Percentiles rank a stretch among this genome's conserved stretches.
These are phyloP conservation scores for Sterrhoptilus dennistouni DNA, from an alignment of 2,113 vertebrate genomes.

Conservation along the genomic window DNA sequence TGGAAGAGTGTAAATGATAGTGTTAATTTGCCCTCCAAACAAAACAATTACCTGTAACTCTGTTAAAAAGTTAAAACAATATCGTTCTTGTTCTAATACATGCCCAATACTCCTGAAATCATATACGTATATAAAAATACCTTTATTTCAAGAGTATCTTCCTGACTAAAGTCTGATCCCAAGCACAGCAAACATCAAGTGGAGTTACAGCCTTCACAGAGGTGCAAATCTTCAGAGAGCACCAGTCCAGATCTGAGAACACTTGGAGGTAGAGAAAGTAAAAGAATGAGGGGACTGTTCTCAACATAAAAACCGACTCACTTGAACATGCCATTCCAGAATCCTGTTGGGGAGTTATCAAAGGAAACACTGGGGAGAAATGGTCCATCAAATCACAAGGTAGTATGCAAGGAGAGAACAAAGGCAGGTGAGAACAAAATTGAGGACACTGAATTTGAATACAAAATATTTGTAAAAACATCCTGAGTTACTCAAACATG, in stretches of 20 bases:
- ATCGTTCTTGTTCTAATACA: background rate
- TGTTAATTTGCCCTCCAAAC: background rate
- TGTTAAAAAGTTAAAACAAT: background rate
- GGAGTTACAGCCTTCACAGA: background rate
- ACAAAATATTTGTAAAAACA: background rate
- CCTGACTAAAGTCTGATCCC: background rate
- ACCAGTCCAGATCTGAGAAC: accelerated
- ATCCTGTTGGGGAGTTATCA: background rate
- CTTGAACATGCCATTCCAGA: background rate
- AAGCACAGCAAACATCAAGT: background rate
- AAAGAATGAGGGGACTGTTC: background rate
- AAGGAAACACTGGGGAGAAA: background rate
- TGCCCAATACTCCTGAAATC: background rate
- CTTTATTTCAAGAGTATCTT: background rate
- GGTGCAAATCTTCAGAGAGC: background rate
- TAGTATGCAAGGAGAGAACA: background rate
- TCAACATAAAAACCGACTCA: background rate
- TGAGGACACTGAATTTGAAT: background rate
- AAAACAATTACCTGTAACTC: background rate
- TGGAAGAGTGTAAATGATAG: background rate
- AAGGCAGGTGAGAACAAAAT: background rate
- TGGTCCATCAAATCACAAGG: background rate
- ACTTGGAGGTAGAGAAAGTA: background rate
- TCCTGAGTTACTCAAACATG: background rate
- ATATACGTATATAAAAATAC: background rate